Percentiles rank a stretch among this genome's conserved stretches.
Conservation (phyloP, 1,140 invertebrate species). For the Zelostemma sp. region DNA sequence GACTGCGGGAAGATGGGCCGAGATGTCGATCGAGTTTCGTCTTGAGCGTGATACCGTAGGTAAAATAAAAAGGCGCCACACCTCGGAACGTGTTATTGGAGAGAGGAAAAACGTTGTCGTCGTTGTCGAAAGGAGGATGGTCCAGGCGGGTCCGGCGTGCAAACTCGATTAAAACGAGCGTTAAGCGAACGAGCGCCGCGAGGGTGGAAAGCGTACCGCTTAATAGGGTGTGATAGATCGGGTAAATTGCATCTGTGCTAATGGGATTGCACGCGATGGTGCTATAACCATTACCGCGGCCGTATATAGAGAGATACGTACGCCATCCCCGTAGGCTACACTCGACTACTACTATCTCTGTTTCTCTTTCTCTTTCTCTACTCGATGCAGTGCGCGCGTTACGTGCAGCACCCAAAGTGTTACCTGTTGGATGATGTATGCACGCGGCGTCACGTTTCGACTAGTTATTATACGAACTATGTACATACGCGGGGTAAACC, state of each 20-base stretch:
- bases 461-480: conserved; percentile 19
- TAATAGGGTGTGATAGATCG: conserved; percentile 72
- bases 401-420: no score
- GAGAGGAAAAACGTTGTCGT: conserved; percentile 44
- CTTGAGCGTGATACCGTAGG: conserved; percentile 31
- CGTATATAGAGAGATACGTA: conserved; percentile 58
- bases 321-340: conserved; percentile 56
- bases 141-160: conserved; percentile 47
- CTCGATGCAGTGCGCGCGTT: no score
- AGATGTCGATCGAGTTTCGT: conserved; percentile 35
- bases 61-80: conserved; percentile 24
- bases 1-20: conserved; percentile 13
- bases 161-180: conserved; percentile 68
- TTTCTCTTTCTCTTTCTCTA: conserved; percentile 25
- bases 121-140: no score
- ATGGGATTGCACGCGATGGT: conserved; percentile 71
- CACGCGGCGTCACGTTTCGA: no score
- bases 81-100: conserved; percentile 39
- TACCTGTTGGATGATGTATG: no score
- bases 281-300: conserved; percentile 69
- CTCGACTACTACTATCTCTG: conserved; percentile 1
- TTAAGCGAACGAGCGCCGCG: conserved; percentile 64
- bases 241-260: conserved; percentile 71
- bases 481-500: no score
- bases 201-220: conserved; percentile 65